Base-by-base conservation (phyloP, 1,140 invertebrate species). In the Amyelois transitella region DNA sequence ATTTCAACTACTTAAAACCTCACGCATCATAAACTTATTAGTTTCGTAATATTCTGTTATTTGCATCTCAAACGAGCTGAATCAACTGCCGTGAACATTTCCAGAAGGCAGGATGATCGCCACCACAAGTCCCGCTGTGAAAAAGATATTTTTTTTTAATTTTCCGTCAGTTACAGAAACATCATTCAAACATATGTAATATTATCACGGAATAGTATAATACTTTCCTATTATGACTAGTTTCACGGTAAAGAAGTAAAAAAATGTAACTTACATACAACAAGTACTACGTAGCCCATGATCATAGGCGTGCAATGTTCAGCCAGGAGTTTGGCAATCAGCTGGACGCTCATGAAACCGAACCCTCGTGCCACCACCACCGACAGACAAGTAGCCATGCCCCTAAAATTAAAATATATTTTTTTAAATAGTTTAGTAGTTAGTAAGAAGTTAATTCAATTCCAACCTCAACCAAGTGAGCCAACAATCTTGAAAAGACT, bases 321-420 rank as follows among this genome's bases (percentile, higher is more conserved):
- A 43, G 60, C 68, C 0, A 82, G 63, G 4, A 80, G 51, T 1
- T 51, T 63, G 2, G 69, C 77, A 32, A 85, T 85, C 20, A 82
- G 24, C 43, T 85, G 79, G 1, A 85, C 79, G 38, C 81, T 85
- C 47, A 81, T 55, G 52, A 85, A 85, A 2, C 77, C 79, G 51
- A 77, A 81, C 0, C 81, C 81, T 14, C 81, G 72, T 1, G 81
- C 76, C 7, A 85, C 75, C 4, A 85, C 76, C 21, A 85, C 79
- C 0, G 81, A 85, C 17, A 85, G 53, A 51, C 81, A 85, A 1
- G 77, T 85, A 19, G 79, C 79, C 79, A 85, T 85, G 6, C 77
- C 81, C 44, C 81, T 85, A 62, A 17, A 69, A 72, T 54, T 20
- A 51, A 43, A 22, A 58, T 5, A 28, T 4, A 2, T 28, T 10